These are phyloP conservation scores for Seriola rivoliana DNA, from an alignment of 2,113 vertebrate genomes.

Conservation along the genomic window DNA sequence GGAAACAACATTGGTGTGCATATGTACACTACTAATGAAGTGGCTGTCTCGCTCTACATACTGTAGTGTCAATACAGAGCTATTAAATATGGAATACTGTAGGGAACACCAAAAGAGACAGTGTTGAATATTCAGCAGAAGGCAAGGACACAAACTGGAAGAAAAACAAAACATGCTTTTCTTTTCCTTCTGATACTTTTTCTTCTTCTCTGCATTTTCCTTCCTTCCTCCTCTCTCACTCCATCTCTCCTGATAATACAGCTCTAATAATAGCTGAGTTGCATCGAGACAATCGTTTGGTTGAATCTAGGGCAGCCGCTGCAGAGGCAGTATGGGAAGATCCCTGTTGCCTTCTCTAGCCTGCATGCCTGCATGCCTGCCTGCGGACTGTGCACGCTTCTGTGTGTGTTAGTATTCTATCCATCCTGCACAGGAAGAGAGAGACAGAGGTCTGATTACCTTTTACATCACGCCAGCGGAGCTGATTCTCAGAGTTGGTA, in stretches of 20 bases:
- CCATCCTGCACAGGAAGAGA: not conserved
- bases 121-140: conserved; percentile 61
- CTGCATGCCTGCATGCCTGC: conserved; percentile 45
- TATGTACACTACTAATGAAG: not conserved
- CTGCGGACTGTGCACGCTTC: conserved; percentile 15
- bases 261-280: conserved; percentile 78
- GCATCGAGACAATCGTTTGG: conserved; percentile 71
- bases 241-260: conserved; percentile 70
- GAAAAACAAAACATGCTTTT: conserved; percentile 26
- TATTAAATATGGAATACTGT: conserved; percentile 2
- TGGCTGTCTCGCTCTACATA: not conserved
- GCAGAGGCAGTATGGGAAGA: conserved; percentile 79
- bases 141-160: conserved; percentile 42
- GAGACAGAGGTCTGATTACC: not conserved
- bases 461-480: conserved; percentile 2
- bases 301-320: conserved; percentile 81
- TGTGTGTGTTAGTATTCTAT: conserved; percentile 32
- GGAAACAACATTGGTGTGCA: not conserved
- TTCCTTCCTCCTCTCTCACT: conserved; percentile 34
- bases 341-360: conserved; percentile 68
- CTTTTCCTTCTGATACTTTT: conserved; percentile 25
- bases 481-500: not conserved
- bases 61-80: not conserved
- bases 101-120: not conserved
- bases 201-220: conserved; percentile 29